Percentiles rank a stretch among this genome's conserved stretches.
These are phyloP conservation scores for Rhaphigaster nebulosa DNA, from an alignment of 2,888 invertebrate genomes.

Conservation along the genomic window DNA sequence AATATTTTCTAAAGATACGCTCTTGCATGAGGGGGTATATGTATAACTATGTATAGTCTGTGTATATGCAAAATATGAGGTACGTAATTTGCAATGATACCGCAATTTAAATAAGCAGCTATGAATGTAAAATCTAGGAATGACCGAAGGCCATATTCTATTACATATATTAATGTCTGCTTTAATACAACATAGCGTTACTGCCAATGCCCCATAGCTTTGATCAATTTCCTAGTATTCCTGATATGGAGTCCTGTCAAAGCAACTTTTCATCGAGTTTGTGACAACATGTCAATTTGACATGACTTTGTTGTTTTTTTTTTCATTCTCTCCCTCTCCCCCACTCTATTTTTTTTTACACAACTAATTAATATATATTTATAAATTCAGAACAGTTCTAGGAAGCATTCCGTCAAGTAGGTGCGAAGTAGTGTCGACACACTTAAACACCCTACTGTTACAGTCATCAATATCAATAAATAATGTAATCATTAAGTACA, in stretches of 20 bases:
- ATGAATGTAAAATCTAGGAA: not conserved
- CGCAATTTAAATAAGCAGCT: not conserved
- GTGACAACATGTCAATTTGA: not conserved
- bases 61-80: not conserved
- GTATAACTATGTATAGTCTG: not conserved
- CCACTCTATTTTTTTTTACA: not conserved
- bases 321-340: too few species aligned
- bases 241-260: not conserved
- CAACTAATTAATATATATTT: not conserved
- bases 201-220: not conserved
- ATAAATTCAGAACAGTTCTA: not conserved
- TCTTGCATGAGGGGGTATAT: not conserved
- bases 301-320: not conserved
- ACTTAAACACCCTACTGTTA: not conserved
- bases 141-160: not conserved
- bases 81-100: not conserved
- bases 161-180: not conserved
- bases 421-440: not conserved
- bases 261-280: not conserved
- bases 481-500: not conserved
- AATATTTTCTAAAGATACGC: not conserved
- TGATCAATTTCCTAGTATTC: not conserved
- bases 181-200: not conserved
- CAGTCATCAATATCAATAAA: not conserved
- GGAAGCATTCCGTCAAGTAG: not conserved